Conservation (phyloP, 1,140 invertebrate species). For the Ditylenchus dipsaci region DNA sequence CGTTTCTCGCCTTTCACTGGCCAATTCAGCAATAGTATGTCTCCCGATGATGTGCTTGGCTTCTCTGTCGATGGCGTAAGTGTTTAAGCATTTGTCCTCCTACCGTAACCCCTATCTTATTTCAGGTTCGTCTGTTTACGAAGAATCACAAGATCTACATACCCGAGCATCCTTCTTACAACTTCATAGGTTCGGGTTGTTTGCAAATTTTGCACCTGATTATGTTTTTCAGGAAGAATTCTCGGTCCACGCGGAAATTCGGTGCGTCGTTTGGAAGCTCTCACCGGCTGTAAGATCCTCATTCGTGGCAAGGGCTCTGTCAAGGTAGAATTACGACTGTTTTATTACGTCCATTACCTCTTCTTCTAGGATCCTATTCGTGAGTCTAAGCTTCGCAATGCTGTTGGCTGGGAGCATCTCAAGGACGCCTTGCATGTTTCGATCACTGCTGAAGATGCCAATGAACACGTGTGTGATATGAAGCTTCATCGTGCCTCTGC, state of each 20-base stretch:
- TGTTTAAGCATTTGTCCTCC: background rate
- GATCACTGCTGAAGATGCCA: slow-evolving; percentile 61
- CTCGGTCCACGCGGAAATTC: slow-evolving; percentile 96
- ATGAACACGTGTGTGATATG: slow-evolving; percentile 15
- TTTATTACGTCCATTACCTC: background rate
- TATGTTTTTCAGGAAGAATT: slow-evolving; percentile 97
- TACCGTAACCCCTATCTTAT: background rate
- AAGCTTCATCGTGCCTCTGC: slow-evolving; percentile 27
- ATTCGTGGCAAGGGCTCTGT: slow-evolving; percentile 96
- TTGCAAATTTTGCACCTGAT: slow-evolving; percentile 69
- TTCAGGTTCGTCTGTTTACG: background rate
- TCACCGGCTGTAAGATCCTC: slow-evolving; percentile 99
- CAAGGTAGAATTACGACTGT: slow-evolving; percentile 10
- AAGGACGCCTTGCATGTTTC: slow-evolving; percentile 96
- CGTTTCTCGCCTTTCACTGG: background rate
- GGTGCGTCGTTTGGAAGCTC: slow-evolving; percentile 94
- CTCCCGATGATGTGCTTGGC: background rate
- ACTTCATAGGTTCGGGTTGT: background rate
- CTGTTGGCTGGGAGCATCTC: slow-evolving; percentile 98
- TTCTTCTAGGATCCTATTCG: slow-evolving; percentile 17
- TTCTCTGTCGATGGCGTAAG: background rate
- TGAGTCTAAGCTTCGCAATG: slow-evolving; percentile 65
- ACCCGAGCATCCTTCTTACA: slow-evolving; percentile 9
- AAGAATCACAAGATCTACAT: slow-evolving; percentile 14
- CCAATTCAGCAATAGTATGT: background rate